Conservation (phyloP, 2,113 vertebrate genomes). For the Pycnonotus jocosus region DNA sequence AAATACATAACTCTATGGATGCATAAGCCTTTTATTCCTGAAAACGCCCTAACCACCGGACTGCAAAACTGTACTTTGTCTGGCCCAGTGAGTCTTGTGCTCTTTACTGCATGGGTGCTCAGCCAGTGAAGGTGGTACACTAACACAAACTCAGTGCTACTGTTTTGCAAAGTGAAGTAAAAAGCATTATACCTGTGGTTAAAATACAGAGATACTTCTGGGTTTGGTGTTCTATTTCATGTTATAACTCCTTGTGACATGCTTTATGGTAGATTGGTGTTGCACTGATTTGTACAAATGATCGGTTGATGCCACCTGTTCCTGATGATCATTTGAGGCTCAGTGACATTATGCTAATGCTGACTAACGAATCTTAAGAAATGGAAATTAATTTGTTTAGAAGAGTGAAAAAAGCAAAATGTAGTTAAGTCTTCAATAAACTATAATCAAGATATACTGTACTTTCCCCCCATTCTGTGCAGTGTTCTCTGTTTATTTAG, state of each 20-base stretch:
- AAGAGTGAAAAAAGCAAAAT: neutral
- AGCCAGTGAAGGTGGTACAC: neutral
- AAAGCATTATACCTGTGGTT: neutral
- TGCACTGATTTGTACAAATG: slow-evolving; percentile 30
- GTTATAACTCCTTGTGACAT: neutral
- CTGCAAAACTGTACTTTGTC: neutral
- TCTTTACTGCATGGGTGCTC: neutral
- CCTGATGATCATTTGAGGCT: slow-evolving; percentile 30
- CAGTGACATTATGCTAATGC: slow-evolving; percentile 55
- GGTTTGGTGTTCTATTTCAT: neutral
- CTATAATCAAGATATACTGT: accelerated
- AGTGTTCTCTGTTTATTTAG: neutral
- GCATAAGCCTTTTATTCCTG: neutral
- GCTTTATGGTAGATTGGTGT: neutral
- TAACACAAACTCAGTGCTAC: neutral
- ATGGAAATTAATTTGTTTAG: slow-evolving; percentile 27
- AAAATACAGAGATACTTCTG: neutral
- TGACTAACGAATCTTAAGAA: slow-evolving; percentile 35
- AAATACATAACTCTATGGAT: neutral
- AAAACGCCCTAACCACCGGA: neutral
- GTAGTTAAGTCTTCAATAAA: neutral
- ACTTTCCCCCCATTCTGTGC: neutral
- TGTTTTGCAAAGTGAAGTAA: neutral
- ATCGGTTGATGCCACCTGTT: slow-evolving; percentile 43
- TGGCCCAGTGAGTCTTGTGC: neutral